Evolutionary conservation across 2,888 invertebrate genomes (phyloP).

Genomic region (Aleiodes alternator): DNA sequence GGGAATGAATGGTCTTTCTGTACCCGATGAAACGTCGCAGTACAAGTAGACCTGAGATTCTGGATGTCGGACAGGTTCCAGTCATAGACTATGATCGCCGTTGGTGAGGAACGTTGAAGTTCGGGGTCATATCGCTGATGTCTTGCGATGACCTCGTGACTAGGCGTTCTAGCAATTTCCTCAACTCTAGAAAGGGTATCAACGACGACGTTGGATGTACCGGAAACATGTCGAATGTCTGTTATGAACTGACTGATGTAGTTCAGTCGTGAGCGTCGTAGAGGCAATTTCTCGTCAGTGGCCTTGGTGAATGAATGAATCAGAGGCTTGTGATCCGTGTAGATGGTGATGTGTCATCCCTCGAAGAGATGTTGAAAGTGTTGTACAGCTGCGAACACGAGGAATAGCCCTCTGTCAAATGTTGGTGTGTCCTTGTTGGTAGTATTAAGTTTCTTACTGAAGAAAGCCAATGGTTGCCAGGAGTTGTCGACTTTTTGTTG

Average conservation of each 20-base stretch:
- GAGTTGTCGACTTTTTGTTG: not conserved
- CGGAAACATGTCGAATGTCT: slow-evolving; percentile 3
- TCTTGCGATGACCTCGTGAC: not conserved
- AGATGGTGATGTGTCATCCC: slow-evolving; percentile 26
- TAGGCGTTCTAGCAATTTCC: too few relatives aligned
- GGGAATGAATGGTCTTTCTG: slow-evolving; percentile 6
- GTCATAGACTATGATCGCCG: not conserved
- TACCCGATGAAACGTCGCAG: slow-evolving; percentile 23
- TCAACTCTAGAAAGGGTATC: slow-evolving; percentile 4
- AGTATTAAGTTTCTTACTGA: not conserved
- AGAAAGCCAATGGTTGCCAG: slow-evolving; percentile 18
- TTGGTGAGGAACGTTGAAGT: not conserved
- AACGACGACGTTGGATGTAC: slow-evolving; percentile 28
- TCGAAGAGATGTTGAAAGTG: slow-evolving; percentile 39
- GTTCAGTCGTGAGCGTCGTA: not conserved
- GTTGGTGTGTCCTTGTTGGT: slow-evolving; percentile 35
- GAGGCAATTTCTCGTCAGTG: not conserved
- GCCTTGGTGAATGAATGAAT: slow-evolving; percentile 32
- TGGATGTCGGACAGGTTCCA: not conserved
- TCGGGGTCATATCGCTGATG: not conserved
- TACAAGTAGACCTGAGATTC: too few relatives aligned
- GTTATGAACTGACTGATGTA: slow-evolving; percentile 5
- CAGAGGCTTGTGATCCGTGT: slow-evolving; percentile 45
- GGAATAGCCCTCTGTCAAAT: slow-evolving; percentile 51
- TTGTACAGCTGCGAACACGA: slow-evolving; percentile 29